These are phyloP conservation scores for Eumacrocentrus americanus DNA, from an alignment of 2,888 invertebrate species.

Conservation along the genomic window DNA sequence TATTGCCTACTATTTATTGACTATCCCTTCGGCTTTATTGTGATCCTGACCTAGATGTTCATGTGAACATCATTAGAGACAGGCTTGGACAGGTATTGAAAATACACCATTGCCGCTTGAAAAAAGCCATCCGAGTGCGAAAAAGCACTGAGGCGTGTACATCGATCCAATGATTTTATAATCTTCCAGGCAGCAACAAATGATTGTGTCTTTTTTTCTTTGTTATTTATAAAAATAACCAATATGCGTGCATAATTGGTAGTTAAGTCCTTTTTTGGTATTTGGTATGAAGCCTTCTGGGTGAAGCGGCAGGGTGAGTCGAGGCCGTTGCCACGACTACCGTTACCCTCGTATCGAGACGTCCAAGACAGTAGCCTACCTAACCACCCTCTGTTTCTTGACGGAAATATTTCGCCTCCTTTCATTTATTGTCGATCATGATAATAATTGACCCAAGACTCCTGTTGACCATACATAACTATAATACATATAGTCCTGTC, in stretches of 20 bases:
- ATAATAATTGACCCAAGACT: too few relatives aligned
- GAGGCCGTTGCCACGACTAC: conserved; percentile 52
- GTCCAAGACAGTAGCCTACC: conserved; percentile 6
- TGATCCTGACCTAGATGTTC: neutral
- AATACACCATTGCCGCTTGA: conserved; percentile 3
- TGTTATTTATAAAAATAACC: neutral
- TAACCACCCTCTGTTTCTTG: neutral
- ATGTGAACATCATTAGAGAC: neutral
- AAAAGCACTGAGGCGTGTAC: neutral
- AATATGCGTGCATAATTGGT: conserved; percentile 6
- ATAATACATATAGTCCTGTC: too few relatives aligned
- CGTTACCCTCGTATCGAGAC: conserved; percentile 31
- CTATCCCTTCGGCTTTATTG: neutral
- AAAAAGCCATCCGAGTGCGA: neutral
- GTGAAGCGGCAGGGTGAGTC: conserved; percentile 33
- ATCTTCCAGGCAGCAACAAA: too few relatives aligned
- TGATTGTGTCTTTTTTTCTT: neutral
- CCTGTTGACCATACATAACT: too few relatives aligned
- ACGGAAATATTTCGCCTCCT: too few relatives aligned
- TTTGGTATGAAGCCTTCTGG: conserved; percentile 27
- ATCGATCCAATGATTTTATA: neutral
- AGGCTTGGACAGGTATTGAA: conserved; percentile 5
- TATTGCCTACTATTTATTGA: neutral
- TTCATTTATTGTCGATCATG: too few relatives aligned
- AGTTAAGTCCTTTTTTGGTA: too few relatives aligned